phyloP scores from a whole-genome alignment of 2,888 invertebrate genomes.

The Sarcophaga subvicina region DNA sequence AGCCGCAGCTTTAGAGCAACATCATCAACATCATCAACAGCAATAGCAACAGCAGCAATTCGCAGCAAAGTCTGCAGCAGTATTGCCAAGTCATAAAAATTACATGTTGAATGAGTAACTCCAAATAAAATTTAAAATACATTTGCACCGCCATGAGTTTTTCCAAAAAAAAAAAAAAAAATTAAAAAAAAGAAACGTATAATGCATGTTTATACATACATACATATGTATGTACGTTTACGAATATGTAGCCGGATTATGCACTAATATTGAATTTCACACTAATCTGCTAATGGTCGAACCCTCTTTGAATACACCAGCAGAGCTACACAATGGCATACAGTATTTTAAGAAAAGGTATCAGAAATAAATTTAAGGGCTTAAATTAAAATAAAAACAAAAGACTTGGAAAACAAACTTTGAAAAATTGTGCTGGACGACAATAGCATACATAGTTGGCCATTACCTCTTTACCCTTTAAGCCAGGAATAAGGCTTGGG shows the following conservation, averaged over 20 bases:
- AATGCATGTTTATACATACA: background rate
- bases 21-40: background rate
- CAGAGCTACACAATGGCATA: background rate
- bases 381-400: too few species aligned
- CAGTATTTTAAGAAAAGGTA: background rate
- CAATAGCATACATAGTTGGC: too few species aligned
- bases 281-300: slow-evolving; percentile 68
- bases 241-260: slow-evolving; percentile 53
- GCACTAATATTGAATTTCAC: slow-evolving; percentile 69
- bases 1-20: slow-evolving; percentile 11
- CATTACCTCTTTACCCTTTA: too few species aligned
- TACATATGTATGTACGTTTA: slow-evolving; percentile 24
- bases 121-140: slow-evolving; percentile 23
- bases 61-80: background rate
- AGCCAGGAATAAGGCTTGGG: too few species aligned
- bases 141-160: slow-evolving; percentile 9
- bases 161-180: slow-evolving; percentile 21
- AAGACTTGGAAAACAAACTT: too few species aligned
- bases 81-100: slow-evolving; percentile 68
- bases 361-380: too few species aligned
- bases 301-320: slow-evolving; percentile 56
- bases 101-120: slow-evolving; percentile 52
- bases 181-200: background rate
- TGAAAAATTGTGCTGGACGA: too few species aligned
- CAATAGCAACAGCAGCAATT: background rate